These are phyloP conservation scores for Heliocidaris tuberculata DNA, from an alignment of 35 echinoderm and acorn worm genomes.

Conservation along the genomic window DNA sequence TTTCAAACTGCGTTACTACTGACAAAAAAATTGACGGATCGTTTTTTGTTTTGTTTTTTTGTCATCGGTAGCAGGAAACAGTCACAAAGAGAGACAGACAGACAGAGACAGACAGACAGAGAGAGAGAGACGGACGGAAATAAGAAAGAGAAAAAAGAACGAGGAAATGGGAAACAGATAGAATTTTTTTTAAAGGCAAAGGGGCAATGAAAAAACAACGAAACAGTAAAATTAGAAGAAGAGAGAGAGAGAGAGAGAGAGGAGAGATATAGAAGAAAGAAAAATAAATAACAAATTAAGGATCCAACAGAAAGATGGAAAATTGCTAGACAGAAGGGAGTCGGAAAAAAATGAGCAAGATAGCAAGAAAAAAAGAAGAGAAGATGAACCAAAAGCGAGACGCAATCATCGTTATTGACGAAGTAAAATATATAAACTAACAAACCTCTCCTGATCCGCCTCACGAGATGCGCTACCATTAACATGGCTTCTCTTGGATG, in stretches of 20 bases:
- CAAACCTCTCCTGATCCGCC: not conserved
- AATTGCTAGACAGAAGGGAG: too few relatives aligned
- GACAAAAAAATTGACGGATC: too few relatives aligned
- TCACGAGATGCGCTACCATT: constrained; percentile 1
- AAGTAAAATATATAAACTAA: not conserved
- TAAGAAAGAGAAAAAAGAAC: not conserved
- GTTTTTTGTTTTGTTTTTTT: too few relatives aligned
- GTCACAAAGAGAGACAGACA: not conserved
- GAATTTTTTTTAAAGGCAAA: not conserved
- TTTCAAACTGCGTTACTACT: too few relatives aligned
- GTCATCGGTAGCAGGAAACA: too few relatives aligned
- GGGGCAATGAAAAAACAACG: not conserved
- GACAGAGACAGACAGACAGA: too few relatives aligned
- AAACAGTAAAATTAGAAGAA: not conserved
- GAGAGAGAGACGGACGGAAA: not conserved
- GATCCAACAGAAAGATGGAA: too few relatives aligned
- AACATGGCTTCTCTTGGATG: constrained; percentile 32
- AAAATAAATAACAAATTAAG: too few relatives aligned
- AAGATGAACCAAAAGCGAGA: too few relatives aligned
- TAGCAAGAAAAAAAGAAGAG: too few relatives aligned
- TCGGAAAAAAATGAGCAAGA: too few relatives aligned
- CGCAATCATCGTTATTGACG: not conserved
- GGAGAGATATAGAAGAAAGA: not conserved
- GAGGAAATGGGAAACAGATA: not conserved
- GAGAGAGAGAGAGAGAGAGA: not conserved